These are phyloP conservation scores for Steinernema carpocapsae DNA, from an alignment of 2,888 invertebrate genomes.

Conservation along the genomic window DNA sequence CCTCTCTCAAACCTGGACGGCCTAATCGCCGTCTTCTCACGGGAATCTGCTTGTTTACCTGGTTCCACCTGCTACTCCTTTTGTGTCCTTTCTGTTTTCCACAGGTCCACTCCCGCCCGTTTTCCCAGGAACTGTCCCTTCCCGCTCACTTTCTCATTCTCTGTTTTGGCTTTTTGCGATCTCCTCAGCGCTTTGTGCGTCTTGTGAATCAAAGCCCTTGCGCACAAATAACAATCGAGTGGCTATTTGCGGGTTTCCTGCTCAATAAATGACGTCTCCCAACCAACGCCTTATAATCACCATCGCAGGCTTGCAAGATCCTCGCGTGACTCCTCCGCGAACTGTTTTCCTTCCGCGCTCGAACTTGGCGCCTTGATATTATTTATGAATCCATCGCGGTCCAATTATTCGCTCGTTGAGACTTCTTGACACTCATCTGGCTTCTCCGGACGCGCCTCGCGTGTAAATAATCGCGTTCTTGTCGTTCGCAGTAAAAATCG, in stretches of 20 bases:
- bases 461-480: neutral
- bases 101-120: too few species aligned
- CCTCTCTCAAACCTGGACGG: neutral
- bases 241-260: neutral
- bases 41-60: neutral
- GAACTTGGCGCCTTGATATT: neutral
- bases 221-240: neutral
- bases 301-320: neutral
- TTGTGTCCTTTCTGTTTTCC: too few species aligned
- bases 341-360: neutral
- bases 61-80: neutral
- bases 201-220: neutral
- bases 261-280: neutral
- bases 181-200: too few species aligned
- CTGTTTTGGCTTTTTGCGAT: too few species aligned
- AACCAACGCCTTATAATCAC: neutral
- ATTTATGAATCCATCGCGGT: slow-evolving; percentile 4
- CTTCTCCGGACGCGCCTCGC: neutral
- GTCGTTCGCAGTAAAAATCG: neutral
- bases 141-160: too few species aligned
- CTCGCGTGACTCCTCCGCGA: neutral
- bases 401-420: slow-evolving; percentile 7
- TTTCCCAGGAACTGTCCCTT: too few species aligned
- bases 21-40: neutral
- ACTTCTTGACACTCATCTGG: neutral